Percentiles rank a stretch among this genome's conserved stretches.
Conservation (phyloP, 2,797 vertebrate genomes). For the Danio aesculapii region DNA sequence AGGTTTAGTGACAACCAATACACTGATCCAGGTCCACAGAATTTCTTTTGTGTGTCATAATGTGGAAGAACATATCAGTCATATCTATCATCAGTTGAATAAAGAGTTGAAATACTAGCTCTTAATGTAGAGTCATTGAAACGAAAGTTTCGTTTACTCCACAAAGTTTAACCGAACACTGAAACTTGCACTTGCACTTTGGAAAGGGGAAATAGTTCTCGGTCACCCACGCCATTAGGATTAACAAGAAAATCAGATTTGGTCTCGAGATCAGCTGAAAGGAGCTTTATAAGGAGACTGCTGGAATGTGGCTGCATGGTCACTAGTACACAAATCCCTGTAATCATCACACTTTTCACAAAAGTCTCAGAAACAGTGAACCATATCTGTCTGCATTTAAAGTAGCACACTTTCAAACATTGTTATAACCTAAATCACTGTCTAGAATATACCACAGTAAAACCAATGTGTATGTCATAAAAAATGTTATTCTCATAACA, state of each 20-base stretch:
- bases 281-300: slow-evolving; percentile 72
- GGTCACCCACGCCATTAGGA: slow-evolving; percentile 49
- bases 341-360: neutral
- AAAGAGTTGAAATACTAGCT: neutral
- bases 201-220: slow-evolving; percentile 49
- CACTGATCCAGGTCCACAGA: no score
- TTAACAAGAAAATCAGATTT: slow-evolving; percentile 79
- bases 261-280: slow-evolving; percentile 72
- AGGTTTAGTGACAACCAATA: no score
- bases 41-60: neutral
- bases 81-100: neutral
- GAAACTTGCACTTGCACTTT: neutral
- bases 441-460: neutral
- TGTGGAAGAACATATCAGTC: neutral
- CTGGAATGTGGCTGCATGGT: slow-evolving; percentile 68
- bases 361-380: neutral
- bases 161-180: neutral
- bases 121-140: neutral
- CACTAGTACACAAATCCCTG: slow-evolving; percentile 10
- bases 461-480: neutral
- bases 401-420: neutral
- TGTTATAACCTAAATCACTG: neutral
- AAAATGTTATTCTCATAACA: neutral
- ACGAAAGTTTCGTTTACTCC: neutral
- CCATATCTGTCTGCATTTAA: neutral